Conservation (phyloP, 1,140 invertebrate species). For the Rhagoletis zephyria region DNA sequence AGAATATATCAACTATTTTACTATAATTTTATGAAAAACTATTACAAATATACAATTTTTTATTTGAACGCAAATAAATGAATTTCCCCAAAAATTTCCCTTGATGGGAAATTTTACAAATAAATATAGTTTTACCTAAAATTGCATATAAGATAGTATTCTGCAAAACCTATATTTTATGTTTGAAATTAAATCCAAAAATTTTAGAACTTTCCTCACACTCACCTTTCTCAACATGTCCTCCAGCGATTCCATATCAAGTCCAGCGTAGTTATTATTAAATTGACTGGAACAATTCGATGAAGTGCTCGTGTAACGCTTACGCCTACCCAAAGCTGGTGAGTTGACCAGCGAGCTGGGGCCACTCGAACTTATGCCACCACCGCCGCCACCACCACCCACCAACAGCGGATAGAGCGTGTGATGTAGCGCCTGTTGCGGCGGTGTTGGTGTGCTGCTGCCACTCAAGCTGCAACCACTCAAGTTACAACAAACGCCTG, state of each 20-base stretch:
- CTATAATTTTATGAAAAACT: too few species aligned
- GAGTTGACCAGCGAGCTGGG: slow-evolving; percentile 71
- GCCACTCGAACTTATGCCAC: slow-evolving; percentile 65
- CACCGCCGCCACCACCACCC: slow-evolving; percentile 59
- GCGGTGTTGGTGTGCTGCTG: slow-evolving; percentile 57
- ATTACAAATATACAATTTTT: too few species aligned
- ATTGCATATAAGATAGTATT: not conserved
- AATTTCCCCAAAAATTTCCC: slow-evolving; percentile 4
- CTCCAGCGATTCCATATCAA: slow-evolving; percentile 86
- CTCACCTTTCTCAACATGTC: slow-evolving; percentile 87
- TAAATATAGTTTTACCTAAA: not conserved
- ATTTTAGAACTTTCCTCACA: too few species aligned
- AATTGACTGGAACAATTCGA: slow-evolving; percentile 74
- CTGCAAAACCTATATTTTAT: too few species aligned
- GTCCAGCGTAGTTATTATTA: slow-evolving; percentile 81
- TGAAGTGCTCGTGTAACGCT: slow-evolving; percentile 71
- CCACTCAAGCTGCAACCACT: slow-evolving; percentile 59
- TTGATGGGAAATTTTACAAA: not conserved
- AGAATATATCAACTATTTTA: too few species aligned
- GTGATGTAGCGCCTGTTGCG: slow-evolving; percentile 63
- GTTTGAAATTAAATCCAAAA: too few species aligned
- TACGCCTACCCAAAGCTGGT: slow-evolving; percentile 68
- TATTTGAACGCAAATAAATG: not conserved
- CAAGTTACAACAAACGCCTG: not conserved
- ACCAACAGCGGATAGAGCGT: slow-evolving; percentile 67